Evolutionary conservation across 2,888 invertebrate genomes (phyloP).

Genomic region (Pammene aurita): DNA sequence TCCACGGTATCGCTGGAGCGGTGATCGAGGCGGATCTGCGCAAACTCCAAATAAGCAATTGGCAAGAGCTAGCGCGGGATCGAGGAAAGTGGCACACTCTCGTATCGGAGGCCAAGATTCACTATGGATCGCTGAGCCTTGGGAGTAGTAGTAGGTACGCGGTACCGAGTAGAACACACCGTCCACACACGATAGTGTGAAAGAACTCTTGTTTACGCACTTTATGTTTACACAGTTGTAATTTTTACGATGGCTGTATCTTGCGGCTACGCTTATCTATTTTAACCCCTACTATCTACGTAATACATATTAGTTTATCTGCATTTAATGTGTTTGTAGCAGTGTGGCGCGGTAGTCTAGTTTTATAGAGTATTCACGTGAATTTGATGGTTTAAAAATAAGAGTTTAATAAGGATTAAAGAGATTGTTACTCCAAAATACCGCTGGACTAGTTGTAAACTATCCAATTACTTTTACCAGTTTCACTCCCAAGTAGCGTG

Average conservation of each 20-base stretch:
- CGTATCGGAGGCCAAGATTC: too few species aligned
- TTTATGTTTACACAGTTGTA: constrained; percentile 41
- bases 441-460: too few species aligned
- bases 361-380: constrained; percentile 20
- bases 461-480: too few species aligned
- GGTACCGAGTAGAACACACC: constrained; percentile 22
- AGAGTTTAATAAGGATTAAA: constrained; percentile 1
- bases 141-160: neutral
- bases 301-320: neutral
- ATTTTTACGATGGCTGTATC: constrained; percentile 30
- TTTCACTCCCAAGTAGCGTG: too few species aligned
- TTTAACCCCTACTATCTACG: neutral
- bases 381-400: constrained; percentile 22
- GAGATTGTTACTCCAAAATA: too few species aligned
- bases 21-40: too few species aligned
- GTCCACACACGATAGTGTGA: constrained; percentile 33
- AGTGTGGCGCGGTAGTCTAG: constrained; percentile 1
- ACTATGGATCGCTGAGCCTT: too few species aligned
- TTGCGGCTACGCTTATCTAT: neutral
- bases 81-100: too few species aligned
- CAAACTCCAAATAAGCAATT: too few species aligned
- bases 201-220: constrained; percentile 41
- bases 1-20: too few species aligned
- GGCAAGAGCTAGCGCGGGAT: too few species aligned
- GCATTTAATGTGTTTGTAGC: neutral